Percentiles rank a stretch among this genome's conserved stretches.
These are phyloP conservation scores for Eolophus roseicapilla DNA, from an alignment of 2,113 vertebrate genomes.

Conservation along the genomic window DNA sequence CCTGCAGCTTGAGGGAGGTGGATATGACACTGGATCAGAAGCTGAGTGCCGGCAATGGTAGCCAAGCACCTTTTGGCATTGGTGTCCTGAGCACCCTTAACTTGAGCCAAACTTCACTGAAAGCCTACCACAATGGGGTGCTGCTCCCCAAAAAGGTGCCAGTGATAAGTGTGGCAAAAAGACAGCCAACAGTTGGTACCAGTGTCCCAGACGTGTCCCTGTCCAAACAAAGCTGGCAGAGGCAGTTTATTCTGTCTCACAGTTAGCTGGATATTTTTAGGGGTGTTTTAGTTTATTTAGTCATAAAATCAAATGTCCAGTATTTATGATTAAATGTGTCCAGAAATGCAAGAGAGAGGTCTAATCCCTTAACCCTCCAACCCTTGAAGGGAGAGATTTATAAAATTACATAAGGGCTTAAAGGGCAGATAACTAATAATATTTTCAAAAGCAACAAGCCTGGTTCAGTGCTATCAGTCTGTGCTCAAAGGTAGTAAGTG, in stretches of 20 bases:
- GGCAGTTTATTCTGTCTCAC: not conserved
- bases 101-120: not conserved
- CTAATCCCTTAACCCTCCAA: not conserved
- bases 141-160: not conserved
- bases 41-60: not conserved
- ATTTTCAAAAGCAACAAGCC: not conserved
- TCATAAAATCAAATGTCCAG: not conserved
- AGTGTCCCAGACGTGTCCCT: not conserved
- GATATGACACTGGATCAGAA: not conserved
- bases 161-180: accelerated
- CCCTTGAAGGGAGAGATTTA: not conserved
- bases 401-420: not conserved
- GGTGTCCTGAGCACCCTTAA: not conserved
- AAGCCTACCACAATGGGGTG: not conserved
- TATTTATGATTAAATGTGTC: not conserved
- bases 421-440: not conserved
- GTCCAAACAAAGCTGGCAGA: not conserved
- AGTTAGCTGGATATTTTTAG: not conserved
- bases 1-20: not conserved
- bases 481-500: not conserved
- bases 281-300: not conserved
- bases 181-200: not conserved
- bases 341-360: not conserved
- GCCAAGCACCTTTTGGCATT: not conserved
- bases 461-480: not conserved